A percentile compares a stretch with the other conserved stretches of the same genome.
Evolutionary conservation across 2,888 invertebrate species (phyloP).

Genomic region (Litoditis marina): DNA sequence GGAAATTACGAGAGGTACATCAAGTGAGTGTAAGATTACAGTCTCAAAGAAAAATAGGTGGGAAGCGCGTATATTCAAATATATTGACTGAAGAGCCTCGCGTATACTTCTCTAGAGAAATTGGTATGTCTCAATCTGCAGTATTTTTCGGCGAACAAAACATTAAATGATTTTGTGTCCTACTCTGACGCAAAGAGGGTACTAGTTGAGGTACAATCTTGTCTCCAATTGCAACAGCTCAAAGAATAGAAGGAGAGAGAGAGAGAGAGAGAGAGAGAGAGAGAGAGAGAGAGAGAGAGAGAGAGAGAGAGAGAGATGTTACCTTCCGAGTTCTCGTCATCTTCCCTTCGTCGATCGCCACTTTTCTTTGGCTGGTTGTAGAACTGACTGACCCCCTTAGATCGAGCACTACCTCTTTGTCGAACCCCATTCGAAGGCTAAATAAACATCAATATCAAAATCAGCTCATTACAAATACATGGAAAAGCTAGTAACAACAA

Average conservation of each 20-base stretch:
- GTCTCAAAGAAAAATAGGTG: too few species aligned
- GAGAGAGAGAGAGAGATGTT: constrained; percentile 2
- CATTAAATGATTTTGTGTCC: not conserved
- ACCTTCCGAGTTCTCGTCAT: not conserved
- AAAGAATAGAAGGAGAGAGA: constrained; percentile 1
- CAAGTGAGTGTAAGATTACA: too few species aligned
- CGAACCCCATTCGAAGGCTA: not conserved
- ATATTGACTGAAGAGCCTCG: too few species aligned
- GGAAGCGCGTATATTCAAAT: too few species aligned
- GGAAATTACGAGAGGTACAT: too few species aligned
- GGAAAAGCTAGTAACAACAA: too few species aligned
- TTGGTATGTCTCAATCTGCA: too few species aligned
- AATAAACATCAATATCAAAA: not conserved
- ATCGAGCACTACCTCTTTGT: not conserved
- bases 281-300: constrained; percentile 2
- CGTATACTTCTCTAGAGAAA: too few species aligned
- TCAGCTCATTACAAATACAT: not conserved
- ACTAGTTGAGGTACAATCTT: not conserved
- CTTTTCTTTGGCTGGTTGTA: not conserved
- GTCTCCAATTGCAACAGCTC: not conserved
- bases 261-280: not conserved
- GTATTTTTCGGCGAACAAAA: too few species aligned
- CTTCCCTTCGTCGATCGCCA: not conserved
- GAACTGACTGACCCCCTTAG: not conserved
- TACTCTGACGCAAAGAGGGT: too few species aligned